Conservation (phyloP, 2,797 vertebrate genomes). For the Acanthopagrus latus region DNA sequence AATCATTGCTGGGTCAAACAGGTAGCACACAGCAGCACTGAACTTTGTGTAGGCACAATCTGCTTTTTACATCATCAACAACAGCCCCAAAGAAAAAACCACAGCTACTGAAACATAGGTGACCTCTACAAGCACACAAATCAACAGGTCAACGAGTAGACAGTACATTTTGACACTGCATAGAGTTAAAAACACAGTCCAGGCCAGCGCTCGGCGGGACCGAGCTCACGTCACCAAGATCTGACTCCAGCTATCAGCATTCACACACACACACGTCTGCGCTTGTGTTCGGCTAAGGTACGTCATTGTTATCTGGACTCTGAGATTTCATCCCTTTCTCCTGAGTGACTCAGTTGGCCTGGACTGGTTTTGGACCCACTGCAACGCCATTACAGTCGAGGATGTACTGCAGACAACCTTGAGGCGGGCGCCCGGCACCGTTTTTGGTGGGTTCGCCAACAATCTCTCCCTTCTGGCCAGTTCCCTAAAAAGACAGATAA, state of each 20-base stretch:
- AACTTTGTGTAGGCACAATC: constrained; percentile 93
- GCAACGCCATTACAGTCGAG: constrained; percentile 99
- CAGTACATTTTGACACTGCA: constrained; percentile 94
- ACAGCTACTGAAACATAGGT: constrained; percentile 89
- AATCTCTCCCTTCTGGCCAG: constrained; percentile 88
- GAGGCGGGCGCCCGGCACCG: constrained; percentile 90
- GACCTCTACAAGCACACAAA: constrained; percentile 93
- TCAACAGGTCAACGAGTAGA: constrained; percentile 90
- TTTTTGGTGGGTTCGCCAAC: constrained; percentile 87
- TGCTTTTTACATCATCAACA: constrained; percentile 90
- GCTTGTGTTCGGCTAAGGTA: constrained; percentile 85
- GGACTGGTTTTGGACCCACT: constrained; percentile 96
- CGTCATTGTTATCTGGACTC: constrained; percentile 51
- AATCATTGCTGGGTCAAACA: constrained; percentile 65
- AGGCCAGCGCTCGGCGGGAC: constrained; percentile 86
- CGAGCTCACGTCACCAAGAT: constrained; percentile 73
- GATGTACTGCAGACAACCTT: constrained; percentile 99
- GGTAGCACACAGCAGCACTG: constrained; percentile 89
- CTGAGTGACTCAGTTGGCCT: constrained; percentile 84
- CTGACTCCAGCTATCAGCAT: constrained; percentile 85
- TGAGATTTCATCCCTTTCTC: constrained; percentile 30
- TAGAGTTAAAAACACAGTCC: constrained; percentile 95
- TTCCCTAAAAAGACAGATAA: constrained; percentile 83
- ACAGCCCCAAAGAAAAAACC: constrained; percentile 90
- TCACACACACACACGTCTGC: constrained; percentile 87